Evolutionary conservation across 2,113 vertebrate species (phyloP).

Genomic region (Cebus imitator): DNA sequence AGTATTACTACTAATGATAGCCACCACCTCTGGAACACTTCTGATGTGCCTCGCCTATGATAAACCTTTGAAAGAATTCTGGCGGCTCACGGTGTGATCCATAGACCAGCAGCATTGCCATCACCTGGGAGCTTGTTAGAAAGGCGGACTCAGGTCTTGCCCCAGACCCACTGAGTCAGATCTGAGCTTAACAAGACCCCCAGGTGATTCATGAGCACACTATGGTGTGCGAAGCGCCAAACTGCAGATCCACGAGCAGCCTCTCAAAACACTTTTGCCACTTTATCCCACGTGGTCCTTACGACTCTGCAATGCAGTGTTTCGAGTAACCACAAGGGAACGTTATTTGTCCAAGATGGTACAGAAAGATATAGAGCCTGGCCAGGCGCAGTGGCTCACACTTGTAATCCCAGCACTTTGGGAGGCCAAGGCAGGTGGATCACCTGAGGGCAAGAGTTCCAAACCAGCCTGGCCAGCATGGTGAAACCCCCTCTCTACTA

Average conservation of each 20-base stretch:
- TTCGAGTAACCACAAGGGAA: neutral
- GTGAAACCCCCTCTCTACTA: no score
- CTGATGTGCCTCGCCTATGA: neutral
- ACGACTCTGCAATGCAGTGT: no score
- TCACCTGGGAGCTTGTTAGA: neutral
- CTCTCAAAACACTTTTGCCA: neutral
- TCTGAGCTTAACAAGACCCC: neutral
- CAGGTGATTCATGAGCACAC: rapidly evolving
- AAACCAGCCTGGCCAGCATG: no score
- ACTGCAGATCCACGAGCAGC: no score
- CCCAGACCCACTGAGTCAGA: neutral
- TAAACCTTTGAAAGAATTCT: neutral
- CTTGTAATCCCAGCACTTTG: no score
- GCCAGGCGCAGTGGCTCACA: no score
- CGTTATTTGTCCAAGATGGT: neutral
- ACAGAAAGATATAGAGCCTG: neutral
- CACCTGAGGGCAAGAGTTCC: no score
- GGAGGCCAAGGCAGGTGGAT: no score
- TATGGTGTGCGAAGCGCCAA: rapidly evolving
- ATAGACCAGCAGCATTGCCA: no score
- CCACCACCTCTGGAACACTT: neutral
- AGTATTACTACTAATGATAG: neutral
- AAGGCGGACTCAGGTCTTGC: neutral
- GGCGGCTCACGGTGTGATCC: neutral
- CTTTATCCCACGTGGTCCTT: neutral